Evolutionary conservation across 2,113 vertebrate genomes (phyloP).

Genomic region (Sander vitreus): DNA sequence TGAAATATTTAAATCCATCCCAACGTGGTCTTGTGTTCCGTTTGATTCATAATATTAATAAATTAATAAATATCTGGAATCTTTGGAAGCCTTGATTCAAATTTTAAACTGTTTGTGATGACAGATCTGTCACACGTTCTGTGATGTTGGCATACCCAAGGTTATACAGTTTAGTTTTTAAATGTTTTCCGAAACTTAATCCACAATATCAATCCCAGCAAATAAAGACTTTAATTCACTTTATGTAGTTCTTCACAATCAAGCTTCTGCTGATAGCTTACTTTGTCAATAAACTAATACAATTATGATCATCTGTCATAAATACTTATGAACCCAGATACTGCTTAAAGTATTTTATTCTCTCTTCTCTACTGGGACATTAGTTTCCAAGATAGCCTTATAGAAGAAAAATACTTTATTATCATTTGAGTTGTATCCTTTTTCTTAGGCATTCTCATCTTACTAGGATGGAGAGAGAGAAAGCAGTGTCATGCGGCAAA

Average conservation of each 20-base stretch:
- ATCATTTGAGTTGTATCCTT: background rate
- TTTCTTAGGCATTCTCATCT: conserved; percentile 2
- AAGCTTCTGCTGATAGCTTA: background rate
- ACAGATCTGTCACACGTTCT: background rate
- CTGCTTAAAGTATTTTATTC: background rate
- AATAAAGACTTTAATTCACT: background rate
- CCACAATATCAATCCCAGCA: background rate
- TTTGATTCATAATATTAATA: no score
- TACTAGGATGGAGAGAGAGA: background rate
- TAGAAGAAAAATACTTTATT: background rate
- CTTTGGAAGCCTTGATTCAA: background rate
- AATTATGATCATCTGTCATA: background rate
- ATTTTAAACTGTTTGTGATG: background rate
- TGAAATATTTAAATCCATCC: background rate
- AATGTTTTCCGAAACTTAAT: background rate
- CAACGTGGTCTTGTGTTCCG: background rate
- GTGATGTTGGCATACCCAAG: background rate
- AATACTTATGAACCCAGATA: background rate
- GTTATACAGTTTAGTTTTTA: background rate
- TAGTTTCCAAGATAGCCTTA: background rate
- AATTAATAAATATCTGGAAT: background rate
- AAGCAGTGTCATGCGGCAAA: background rate
- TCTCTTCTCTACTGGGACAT: background rate
- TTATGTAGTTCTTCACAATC: background rate
- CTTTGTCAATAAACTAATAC: background rate